A percentile compares a stretch with the other conserved stretches of the same genome.
These are phyloP conservation scores for Torymus texanus DNA, from an alignment of 2,888 invertebrate species.

Conservation along the genomic window DNA sequence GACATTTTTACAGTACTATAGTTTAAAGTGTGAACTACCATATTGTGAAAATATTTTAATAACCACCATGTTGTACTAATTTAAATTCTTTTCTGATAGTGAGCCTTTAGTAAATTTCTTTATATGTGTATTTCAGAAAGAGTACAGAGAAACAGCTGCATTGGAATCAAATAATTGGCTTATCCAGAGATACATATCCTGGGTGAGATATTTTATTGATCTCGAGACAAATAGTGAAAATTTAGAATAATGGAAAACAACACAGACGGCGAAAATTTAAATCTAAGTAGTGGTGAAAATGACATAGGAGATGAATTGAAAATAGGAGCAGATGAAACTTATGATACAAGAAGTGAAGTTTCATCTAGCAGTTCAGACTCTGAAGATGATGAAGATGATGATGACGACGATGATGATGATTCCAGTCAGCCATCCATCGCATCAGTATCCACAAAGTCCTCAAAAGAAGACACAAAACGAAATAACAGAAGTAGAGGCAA, in stretches of 20 bases:
- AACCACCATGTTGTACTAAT: constrained; percentile 44
- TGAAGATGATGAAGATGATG: constrained; percentile 47
- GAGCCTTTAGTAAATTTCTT: constrained; percentile 59
- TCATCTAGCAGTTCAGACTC: constrained; percentile 85
- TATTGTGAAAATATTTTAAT: not conserved
- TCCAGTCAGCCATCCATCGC: constrained; percentile 87
- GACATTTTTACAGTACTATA: no score
- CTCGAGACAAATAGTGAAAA: constrained; percentile 15
- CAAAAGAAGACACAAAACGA: constrained; percentile 71
- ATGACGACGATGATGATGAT: constrained; percentile 62
- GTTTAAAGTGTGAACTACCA: no score
- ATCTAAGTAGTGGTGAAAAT: constrained; percentile 71
- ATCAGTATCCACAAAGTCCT: constrained; percentile 85
- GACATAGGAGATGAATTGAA: constrained; percentile 89
- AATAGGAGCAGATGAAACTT: constrained; percentile 84
- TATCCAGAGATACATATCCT: constrained; percentile 49
- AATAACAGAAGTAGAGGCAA: constrained; percentile 70
- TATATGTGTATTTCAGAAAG: constrained; percentile 65
- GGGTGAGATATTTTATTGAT: constrained; percentile 43
- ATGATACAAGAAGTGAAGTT: constrained; percentile 92
- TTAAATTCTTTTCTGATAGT: not conserved
- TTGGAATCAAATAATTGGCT: constrained; percentile 38
- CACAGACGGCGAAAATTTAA: constrained; percentile 68
- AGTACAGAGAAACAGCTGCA: constrained; percentile 1
- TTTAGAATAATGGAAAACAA: constrained; percentile 49